Conservation (phyloP, 2,888 invertebrate species). For the Holacanthella duospinosa region DNA sequence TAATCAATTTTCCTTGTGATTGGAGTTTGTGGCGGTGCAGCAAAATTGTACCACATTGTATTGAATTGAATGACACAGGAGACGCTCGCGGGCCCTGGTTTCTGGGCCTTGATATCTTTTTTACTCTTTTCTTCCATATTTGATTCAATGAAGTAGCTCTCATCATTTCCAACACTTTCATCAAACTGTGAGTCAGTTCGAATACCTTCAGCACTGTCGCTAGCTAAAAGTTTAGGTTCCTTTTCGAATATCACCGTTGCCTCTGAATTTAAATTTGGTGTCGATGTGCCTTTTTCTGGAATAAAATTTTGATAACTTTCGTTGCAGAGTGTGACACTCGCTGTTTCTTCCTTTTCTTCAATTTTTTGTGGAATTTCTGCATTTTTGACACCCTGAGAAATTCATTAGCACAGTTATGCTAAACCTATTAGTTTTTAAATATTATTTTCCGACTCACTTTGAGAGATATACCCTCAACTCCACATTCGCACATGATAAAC, state of each 20-base stretch:
- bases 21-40: slow-evolving; percentile 87
- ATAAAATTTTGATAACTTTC: slow-evolving; percentile 14
- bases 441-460: too few species aligned
- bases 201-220: slow-evolving; percentile 5
- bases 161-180: slow-evolving; percentile 43
- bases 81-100: slow-evolving; percentile 40
- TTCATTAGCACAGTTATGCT: too few species aligned
- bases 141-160: slow-evolving; percentile 50
- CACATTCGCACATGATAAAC: slow-evolving; percentile 95
- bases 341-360: slow-evolving; percentile 30
- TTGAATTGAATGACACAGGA: slow-evolving; percentile 80
- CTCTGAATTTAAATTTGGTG: slow-evolving; percentile 23
- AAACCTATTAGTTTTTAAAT: too few species aligned
- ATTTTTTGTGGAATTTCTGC: slow-evolving; percentile 28
- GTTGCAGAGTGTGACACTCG: slow-evolving; percentile 34
- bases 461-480: slow-evolving; percentile 77
- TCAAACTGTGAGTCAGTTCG: neutral
- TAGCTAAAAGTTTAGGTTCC: slow-evolving; percentile 18
- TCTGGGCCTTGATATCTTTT: slow-evolving; percentile 44
- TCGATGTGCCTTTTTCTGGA: slow-evolving; percentile 15
- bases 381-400: slow-evolving; percentile 37
- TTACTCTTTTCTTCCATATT: slow-evolving; percentile 23
- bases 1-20: slow-evolving; percentile 90
- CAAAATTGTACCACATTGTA: slow-evolving; percentile 93
- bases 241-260: slow-evolving; percentile 19